Conservation (phyloP, 2,888 invertebrate species). For the Drosophila colorata region DNA sequence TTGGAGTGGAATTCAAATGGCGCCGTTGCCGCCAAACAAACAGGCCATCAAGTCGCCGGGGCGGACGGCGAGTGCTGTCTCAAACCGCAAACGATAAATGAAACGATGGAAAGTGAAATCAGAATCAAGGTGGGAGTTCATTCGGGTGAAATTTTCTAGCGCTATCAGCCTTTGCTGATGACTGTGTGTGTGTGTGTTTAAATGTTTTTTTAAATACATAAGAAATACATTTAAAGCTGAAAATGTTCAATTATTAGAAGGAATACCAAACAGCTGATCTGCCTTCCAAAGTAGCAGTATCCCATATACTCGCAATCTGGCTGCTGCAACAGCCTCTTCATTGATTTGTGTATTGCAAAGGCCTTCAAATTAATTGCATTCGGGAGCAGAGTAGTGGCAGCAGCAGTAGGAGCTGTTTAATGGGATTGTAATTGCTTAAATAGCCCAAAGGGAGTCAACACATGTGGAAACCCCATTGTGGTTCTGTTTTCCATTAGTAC, state of each 20-base stretch:
- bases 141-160: slow-evolving; percentile 12
- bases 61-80: neutral
- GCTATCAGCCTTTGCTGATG: slow-evolving; percentile 15
- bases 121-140: slow-evolving; percentile 9
- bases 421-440: slow-evolving; percentile 16
- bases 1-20: slow-evolving; percentile 65
- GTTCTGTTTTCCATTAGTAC: slow-evolving; percentile 9
- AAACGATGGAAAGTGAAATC: slow-evolving; percentile 18
- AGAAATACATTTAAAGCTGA: slow-evolving; percentile 23
- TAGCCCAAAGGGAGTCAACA: slow-evolving; percentile 9
- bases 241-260: neutral
- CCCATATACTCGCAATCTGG: neutral
- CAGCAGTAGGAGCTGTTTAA: neutral
- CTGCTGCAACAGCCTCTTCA: neutral
- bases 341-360: neutral
- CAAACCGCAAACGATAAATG: slow-evolving; percentile 37
- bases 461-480: slow-evolving; percentile 5
- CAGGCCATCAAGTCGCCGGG: neutral
- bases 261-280: neutral
- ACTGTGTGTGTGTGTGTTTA: slow-evolving; percentile 37
- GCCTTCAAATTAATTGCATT: slow-evolving; percentile 10
- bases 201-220: slow-evolving; percentile 58
- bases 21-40: slow-evolving; percentile 15
- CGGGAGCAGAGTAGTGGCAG: neutral
- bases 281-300: neutral